Conservation (phyloP, 2,888 invertebrate genomes). For the Leucozona laternaria region DNA sequence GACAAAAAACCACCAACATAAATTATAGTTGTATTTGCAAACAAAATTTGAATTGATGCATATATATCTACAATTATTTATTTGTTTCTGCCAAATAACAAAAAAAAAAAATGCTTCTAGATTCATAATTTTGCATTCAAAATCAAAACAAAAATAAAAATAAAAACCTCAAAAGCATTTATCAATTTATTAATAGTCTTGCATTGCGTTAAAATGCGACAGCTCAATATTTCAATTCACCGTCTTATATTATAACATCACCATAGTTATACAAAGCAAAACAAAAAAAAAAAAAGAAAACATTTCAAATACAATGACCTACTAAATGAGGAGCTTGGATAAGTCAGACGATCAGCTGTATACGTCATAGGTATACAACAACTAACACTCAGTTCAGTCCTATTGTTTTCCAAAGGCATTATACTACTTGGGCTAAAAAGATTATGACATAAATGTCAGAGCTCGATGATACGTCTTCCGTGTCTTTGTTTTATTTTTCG, state of each 20-base stretch:
- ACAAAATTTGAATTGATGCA: background rate
- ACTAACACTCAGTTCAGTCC: constrained; percentile 22
- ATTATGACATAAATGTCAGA: constrained; percentile 69
- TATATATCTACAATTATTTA: background rate
- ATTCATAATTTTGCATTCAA: background rate
- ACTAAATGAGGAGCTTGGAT: constrained; percentile 58
- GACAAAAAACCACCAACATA: too few relatives aligned
- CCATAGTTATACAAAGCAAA: background rate
- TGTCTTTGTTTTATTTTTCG: constrained; percentile 56
- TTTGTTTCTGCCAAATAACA: background rate
- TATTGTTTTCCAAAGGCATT: constrained; percentile 51
- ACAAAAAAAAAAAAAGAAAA: background rate
- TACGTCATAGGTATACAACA: constrained; percentile 7
- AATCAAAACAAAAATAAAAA: constrained; percentile 45
- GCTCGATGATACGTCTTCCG: constrained; percentile 58
- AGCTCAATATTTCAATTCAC: constrained; percentile 52
- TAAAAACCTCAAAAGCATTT: constrained; percentile 36
- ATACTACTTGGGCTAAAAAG: constrained; percentile 27
- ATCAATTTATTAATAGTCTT: constrained; percentile 18
- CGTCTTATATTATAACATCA: constrained; percentile 5
- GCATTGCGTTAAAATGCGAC: constrained; percentile 44
- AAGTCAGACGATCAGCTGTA: constrained; percentile 31
- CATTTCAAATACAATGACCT: constrained; percentile 61
- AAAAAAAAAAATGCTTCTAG: background rate
- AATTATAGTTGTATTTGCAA: background rate